Evolutionary conservation across 2,888 invertebrate species (phyloP).

Genomic region (Stenichneumon culpator): DNA sequence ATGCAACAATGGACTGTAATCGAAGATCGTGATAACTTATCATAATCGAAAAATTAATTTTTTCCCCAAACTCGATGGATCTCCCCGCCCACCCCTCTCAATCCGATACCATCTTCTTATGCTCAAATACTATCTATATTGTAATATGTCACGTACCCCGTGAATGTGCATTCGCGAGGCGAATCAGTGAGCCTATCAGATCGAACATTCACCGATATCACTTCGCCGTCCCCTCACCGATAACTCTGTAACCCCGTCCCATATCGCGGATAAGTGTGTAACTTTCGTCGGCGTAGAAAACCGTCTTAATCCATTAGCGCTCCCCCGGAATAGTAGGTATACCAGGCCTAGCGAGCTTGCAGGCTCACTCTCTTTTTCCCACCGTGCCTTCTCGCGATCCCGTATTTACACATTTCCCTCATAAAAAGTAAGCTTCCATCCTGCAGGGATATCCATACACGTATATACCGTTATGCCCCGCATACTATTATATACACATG

Average conservation of each 20-base stretch:
- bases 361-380: slow-evolving; percentile 40
- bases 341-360: slow-evolving; percentile 30
- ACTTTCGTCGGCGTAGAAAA: slow-evolving; percentile 56
- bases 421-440: slow-evolving; percentile 58
- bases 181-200: slow-evolving; percentile 49
- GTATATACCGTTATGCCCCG: not conserved
- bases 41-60: not conserved
- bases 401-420: slow-evolving; percentile 64
- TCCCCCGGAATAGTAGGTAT: slow-evolving; percentile 22
- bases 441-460: slow-evolving; percentile 43
- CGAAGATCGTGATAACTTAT: not conserved
- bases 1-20: not conserved
- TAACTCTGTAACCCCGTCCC: slow-evolving; percentile 31
- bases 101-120: not conserved
- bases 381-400: slow-evolving; percentile 40
- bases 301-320: slow-evolving; percentile 65
- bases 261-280: slow-evolving; percentile 58
- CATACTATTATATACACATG: slow-evolving; percentile 10
- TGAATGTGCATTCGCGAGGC: slow-evolving; percentile 55
- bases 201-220: slow-evolving; percentile 38
- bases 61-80: not conserved
- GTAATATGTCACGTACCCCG: slow-evolving; percentile 30
- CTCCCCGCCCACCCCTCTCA: not conserved
- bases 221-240: not conserved
- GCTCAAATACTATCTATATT: not conserved